Evolutionary conservation across 2,888 invertebrate species (phyloP), one percentile per base, ranked within the genome.

Genomic region (Ceramica pisi): DNA sequence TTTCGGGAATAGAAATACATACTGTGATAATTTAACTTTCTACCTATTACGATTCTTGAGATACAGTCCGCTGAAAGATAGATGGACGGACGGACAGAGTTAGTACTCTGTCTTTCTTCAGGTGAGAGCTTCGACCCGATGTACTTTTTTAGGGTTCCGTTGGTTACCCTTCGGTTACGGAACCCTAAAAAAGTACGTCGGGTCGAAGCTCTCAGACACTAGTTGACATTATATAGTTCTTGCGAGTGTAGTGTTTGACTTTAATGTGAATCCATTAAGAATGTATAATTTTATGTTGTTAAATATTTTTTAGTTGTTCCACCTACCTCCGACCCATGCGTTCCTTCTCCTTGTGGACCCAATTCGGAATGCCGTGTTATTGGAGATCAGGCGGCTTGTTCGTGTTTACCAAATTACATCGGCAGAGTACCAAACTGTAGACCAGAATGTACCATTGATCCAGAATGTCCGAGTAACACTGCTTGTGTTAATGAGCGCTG

Each of bases 341-440:
- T 96, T 61, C 98, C 98, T 19, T 98, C 98, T 79, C 98, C 98
- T 0, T 98, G 98, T 90, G 98, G 98, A 67, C 98, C 98, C 1
- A 97, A 98, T 90, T 98, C 98, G 7, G 97, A 98, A 90, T 98
- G 98, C 90, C 97, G 97, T 79, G 97, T 98, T 60, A 97, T 98
- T 80, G 98, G 98, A 68, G 97, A 97, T 74, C 98, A 98, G 92
- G 97, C 98, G n/a, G 98, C 98, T 62, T 98, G 98, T 90, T 98
- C 98, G 60, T 98, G 98, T 92, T 94, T 97, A 82, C 96, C 97
- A 38, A 98, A 98, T 89, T 98, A 97, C 89, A 97, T 98, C 62
- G 98, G 98, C 75, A 97, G 98, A 83, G 98, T 98, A 64, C 98
- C 98, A 41, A 98, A 98, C 88, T 98, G 98, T 89, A 96, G 98